phyloP scores from a whole-genome alignment of 30 jellyfish, hydroid and myxozoan species.

The Rhopilema esculentum region DNA sequence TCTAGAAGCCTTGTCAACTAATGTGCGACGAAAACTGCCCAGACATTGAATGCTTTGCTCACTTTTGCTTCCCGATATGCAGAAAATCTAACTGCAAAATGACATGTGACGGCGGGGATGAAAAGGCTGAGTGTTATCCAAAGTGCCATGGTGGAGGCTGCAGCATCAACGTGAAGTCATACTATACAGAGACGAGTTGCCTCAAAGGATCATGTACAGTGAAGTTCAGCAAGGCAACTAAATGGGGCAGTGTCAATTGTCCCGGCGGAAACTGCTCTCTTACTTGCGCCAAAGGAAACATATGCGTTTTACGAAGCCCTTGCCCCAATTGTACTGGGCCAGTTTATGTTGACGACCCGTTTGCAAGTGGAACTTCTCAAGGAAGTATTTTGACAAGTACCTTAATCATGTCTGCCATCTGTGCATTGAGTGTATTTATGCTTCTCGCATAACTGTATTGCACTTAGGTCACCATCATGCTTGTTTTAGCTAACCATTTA shows the following conservation, averaged over 20 bases:
- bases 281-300: not conserved
- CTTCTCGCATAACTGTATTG: not conserved
- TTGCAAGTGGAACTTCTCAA: not conserved
- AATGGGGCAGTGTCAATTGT: not conserved
- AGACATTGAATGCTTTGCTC: not conserved
- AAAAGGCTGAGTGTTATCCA: not conserved
- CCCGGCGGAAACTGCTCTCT: not conserved
- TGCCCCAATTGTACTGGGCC: not conserved
- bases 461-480: not conserved
- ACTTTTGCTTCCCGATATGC: not conserved
- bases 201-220: not conserved
- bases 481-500: not conserved
- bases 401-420: not conserved
- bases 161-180: not conserved
- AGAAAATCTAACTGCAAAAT: not conserved
- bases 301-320: not conserved
- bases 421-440: not conserved
- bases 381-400: not conserved
- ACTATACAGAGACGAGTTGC: not conserved
- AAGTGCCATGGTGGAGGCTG: not conserved
- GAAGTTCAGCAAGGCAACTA: not conserved
- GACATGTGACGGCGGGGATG: not conserved
- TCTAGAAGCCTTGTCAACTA: not conserved
- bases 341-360: not conserved
- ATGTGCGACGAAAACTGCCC: not conserved